Conservation (phyloP, 2,113 vertebrate species). For the Orientallactaga bullata region DNA sequence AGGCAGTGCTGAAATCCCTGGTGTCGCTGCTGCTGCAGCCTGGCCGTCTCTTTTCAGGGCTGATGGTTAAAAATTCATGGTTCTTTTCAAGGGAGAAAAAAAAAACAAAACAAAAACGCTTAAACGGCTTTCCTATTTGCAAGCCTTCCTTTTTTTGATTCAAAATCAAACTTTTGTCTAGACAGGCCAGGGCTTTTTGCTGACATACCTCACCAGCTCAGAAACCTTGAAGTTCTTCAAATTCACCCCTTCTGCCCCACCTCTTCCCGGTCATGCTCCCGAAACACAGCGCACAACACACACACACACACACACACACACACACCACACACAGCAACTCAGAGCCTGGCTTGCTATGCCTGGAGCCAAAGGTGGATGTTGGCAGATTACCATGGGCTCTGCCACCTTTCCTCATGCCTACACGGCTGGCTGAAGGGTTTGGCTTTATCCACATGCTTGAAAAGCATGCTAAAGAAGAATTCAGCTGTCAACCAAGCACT, state of each 20-base stretch:
- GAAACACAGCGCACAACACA: background rate
- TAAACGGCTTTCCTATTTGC: slow-evolving; percentile 87
- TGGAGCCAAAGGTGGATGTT: background rate
- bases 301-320: no score
- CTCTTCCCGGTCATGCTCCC: slow-evolving; percentile 46
- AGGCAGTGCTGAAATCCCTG: slow-evolving; percentile 80
- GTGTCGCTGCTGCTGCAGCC: slow-evolving; percentile 78
- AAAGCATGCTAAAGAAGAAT: background rate
- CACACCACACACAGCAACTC: no score
- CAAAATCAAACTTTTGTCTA: slow-evolving; percentile 91
- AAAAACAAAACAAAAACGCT: slow-evolving; percentile 68
- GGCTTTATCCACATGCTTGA: background rate
- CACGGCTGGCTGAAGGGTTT: background rate
- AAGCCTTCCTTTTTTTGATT: slow-evolving; percentile 87
- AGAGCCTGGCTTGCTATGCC: background rate
- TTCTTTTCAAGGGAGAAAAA: slow-evolving; percentile 85
- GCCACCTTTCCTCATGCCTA: background rate
- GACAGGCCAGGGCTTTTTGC: slow-evolving; percentile 86
- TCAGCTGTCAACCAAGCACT: fast-evolving
- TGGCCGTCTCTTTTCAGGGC: slow-evolving; percentile 87
- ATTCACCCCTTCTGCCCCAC: slow-evolving; percentile 21
- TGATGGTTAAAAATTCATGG: slow-evolving; percentile 91
- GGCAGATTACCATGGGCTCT: background rate
- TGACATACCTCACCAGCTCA: slow-evolving; percentile 85
- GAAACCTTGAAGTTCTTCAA: slow-evolving; percentile 83